phyloP scores from a whole-genome alignment of 2,113 vertebrate species.

The Neotragus moschatus region DNA sequence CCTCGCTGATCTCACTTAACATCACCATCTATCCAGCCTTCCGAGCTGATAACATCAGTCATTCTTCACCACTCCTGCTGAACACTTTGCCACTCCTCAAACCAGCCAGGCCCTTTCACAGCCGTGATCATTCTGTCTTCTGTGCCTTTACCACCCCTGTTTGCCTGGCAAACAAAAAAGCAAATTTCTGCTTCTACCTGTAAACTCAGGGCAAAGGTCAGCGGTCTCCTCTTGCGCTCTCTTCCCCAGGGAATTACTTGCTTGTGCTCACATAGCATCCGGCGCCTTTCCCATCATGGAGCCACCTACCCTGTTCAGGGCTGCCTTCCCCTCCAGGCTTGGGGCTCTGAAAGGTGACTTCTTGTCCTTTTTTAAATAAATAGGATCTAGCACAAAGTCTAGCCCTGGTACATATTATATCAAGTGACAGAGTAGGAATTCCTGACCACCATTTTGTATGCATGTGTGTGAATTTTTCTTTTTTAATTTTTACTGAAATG shows the following conservation, averaged over 20 bases:
- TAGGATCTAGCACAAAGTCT: not conserved
- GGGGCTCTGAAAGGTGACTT: not conserved
- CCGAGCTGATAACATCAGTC: no score
- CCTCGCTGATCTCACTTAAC: not conserved
- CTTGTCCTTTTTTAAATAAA: not conserved
- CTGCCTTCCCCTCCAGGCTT: not conserved
- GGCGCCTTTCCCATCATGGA: not conserved
- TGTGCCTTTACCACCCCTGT: not conserved
- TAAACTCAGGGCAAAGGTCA: not conserved
- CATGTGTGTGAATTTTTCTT: not conserved
- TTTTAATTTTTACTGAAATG: not conserved
- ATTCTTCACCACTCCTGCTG: not conserved
- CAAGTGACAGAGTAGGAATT: not conserved
- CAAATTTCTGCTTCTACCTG: not conserved
- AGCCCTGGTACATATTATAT: not conserved
- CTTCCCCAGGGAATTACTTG: not conserved
- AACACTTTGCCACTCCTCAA: not conserved
- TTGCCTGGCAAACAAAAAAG: no score
- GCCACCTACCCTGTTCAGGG: not conserved
- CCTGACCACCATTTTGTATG: fast-evolving
- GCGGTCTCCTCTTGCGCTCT: not conserved
- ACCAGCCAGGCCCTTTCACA: not conserved
- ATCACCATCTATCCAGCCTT: not conserved
- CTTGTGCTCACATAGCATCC: fast-evolving
- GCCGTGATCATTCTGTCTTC: not conserved